phyloP scores from a whole-genome alignment of 2,113 vertebrate genomes.

The Laticauda colubrina region DNA sequence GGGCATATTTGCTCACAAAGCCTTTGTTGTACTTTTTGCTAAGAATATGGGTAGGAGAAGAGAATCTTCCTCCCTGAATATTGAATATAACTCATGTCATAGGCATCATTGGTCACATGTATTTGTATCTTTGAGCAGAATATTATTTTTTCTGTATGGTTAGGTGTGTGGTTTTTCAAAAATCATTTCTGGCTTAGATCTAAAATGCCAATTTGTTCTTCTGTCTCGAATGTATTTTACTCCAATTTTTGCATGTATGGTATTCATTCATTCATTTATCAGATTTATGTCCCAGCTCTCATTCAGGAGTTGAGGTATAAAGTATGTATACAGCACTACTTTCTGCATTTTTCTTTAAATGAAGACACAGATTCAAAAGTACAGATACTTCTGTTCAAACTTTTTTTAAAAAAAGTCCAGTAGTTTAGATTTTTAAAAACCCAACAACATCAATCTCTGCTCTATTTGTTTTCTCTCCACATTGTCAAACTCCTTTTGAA shows the following conservation, averaged over 20 bases:
- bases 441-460: background rate
- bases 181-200: background rate
- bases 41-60: background rate
- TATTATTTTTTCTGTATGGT: no score
- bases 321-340: background rate
- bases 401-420: background rate
- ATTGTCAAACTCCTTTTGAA: background rate
- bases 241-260: background rate
- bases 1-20: background rate
- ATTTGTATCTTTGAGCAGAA: background rate
- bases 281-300: background rate
- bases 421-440: background rate
- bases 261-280: background rate
- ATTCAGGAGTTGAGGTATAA: background rate
- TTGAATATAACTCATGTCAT: background rate
- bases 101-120: background rate
- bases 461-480: background rate
- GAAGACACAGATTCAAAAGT: background rate
- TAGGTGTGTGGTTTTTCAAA: background rate
- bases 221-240: background rate
- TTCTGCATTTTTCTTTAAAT: background rate
- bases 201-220: background rate
- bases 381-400: background rate
- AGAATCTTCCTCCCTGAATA: background rate
- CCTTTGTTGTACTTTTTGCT: background rate